Percentiles rank a stretch among this genome's conserved stretches.
Conservation (phyloP, 2,888 invertebrate species). For the Fragum sueziense region DNA sequence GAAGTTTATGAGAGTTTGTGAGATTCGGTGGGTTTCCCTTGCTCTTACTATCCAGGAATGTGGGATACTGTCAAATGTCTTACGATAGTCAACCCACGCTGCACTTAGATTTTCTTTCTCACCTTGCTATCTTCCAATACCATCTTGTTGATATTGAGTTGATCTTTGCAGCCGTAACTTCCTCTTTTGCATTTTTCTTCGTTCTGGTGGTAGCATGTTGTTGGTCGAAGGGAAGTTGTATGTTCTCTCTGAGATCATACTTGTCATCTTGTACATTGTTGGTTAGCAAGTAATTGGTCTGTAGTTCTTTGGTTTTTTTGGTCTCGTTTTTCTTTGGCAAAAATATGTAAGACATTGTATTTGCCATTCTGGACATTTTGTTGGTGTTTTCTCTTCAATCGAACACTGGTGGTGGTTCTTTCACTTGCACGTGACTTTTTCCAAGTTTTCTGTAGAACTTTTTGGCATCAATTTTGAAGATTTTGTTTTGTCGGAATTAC, state of each 20-base stretch:
- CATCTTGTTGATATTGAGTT: background rate
- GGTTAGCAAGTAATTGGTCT: background rate
- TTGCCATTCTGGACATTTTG: background rate
- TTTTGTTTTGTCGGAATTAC: background rate
- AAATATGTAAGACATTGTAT: background rate
- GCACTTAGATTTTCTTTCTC: background rate
- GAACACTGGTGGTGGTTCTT: too few species aligned
- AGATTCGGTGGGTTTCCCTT: too few species aligned
- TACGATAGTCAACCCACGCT: background rate
- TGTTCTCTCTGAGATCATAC: background rate
- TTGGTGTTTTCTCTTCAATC: background rate
- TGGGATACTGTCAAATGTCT: background rate
- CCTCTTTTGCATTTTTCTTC: background rate
- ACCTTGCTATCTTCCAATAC: background rate
- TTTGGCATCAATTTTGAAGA: background rate
- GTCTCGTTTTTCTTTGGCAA: background rate
- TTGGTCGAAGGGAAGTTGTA: background rate
- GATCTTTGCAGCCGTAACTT: background rate
- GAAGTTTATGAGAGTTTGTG: background rate
- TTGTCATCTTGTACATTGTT: background rate
- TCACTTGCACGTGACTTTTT: background rate
- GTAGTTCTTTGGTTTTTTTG: background rate
- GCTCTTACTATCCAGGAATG: background rate
- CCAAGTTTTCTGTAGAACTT: background rate
- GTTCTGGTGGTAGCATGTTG: too few species aligned